phyloP scores from a whole-genome alignment of 2,797 vertebrate species.

The Gymnothorax reevesii region DNA sequence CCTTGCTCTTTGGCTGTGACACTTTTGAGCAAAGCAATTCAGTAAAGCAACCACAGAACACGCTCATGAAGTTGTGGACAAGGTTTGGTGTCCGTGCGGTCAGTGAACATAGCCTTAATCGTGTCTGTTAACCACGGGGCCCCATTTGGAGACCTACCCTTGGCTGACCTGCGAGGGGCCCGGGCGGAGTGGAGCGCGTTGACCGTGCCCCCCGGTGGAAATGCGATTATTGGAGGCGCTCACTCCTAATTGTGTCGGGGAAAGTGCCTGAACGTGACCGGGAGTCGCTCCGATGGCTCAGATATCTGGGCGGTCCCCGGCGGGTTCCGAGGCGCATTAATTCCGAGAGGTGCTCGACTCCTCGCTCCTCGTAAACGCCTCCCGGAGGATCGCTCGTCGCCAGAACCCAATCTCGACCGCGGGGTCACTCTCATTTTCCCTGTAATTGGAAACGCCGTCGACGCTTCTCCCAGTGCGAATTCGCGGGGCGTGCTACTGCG shows the following conservation, averaged over 20 bases:
- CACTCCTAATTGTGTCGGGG: conserved; percentile 58
- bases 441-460: conserved; percentile 4
- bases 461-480: not conserved
- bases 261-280: conserved; percentile 52
- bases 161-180: not conserved
- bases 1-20: not conserved
- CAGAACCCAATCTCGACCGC: conserved; percentile 14
- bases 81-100: not conserved
- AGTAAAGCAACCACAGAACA: not conserved
- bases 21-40: no score
- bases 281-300: conserved; percentile 35
- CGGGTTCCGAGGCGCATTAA: conserved; percentile 63
- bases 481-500: not conserved
- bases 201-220: conserved; percentile 24
- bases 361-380: not conserved
- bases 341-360: conserved; percentile 64
- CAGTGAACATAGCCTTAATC: not conserved
- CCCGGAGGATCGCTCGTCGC: not conserved
- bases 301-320: conserved; percentile 43
- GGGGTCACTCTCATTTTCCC: conserved; percentile 7
- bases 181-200: not conserved
- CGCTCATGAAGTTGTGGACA: not conserved
- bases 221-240: conserved; percentile 55
- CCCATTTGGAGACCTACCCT: not conserved
- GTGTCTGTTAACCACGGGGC: not conserved